These are phyloP conservation scores for Poeciliopsis turneri DNA, from an alignment of 2,797 vertebrate genomes.

Conservation along the genomic window DNA sequence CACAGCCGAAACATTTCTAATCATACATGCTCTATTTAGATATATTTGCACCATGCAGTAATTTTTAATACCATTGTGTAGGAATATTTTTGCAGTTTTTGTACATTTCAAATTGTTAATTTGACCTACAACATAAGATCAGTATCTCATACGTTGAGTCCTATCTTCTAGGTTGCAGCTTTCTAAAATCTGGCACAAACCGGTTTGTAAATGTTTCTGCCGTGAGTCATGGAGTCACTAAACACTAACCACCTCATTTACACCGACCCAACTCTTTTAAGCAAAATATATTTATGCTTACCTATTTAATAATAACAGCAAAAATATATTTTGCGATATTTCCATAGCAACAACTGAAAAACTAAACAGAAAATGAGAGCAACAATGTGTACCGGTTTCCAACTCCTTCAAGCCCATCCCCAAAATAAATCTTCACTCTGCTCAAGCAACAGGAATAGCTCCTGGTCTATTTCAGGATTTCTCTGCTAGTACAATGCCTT, in stretches of 20 bases:
- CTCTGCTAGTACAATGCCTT: slow-evolving; percentile 38
- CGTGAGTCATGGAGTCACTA: not conserved
- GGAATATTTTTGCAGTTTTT: not conserved
- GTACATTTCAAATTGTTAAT: not conserved
- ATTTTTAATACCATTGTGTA: not conserved
- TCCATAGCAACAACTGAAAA: slow-evolving; percentile 50
- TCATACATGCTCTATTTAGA: not conserved
- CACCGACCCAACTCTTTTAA: not conserved
- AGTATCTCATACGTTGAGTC: not conserved
- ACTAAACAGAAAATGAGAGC: slow-evolving; percentile 56
- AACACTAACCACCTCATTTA: slow-evolving; percentile 9
- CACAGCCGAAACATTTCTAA: not conserved
- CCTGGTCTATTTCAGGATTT: slow-evolving; percentile 70
- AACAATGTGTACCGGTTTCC: slow-evolving; percentile 56
- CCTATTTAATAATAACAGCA: not conserved
- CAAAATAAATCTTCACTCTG: slow-evolving; percentile 73
- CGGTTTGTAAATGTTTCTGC: slow-evolving; percentile 6
- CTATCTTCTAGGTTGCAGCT: not conserved
- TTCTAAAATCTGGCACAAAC: slow-evolving; percentile 8
- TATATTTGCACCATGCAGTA: not conserved
- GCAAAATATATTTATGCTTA: slow-evolving; percentile 5
- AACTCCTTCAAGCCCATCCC: slow-evolving; percentile 63
- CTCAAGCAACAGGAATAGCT: slow-evolving; percentile 65
- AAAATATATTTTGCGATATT: not conserved
- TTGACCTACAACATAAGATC: not conserved